Evolutionary conservation across 2,113 vertebrate species (phyloP).

Genomic region (Odontophorus gujanensis): DNA sequence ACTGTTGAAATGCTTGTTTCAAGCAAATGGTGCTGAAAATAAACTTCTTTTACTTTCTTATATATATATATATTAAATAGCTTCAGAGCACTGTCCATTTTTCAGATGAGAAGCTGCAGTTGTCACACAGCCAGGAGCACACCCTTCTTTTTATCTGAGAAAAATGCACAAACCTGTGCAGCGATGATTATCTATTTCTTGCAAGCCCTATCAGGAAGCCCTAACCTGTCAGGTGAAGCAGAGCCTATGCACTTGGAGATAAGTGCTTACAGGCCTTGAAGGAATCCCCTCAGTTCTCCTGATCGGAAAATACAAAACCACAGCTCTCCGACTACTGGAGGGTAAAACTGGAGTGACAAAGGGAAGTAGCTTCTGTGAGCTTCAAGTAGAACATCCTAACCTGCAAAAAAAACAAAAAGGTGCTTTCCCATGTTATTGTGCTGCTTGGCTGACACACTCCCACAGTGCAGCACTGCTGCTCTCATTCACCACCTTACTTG

Average conservation of each 20-base stretch:
- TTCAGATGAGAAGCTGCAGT: constrained; percentile 13
- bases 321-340: neutral
- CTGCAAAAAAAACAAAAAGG: neutral
- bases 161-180: neutral
- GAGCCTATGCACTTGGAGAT: neutral
- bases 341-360: neutral
- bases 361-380: neutral
- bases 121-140: neutral
- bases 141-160: neutral
- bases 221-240: neutral
- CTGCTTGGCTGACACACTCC: neutral
- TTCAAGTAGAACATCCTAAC: neutral
- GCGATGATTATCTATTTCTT: neutral
- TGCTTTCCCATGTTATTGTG: neutral
- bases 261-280: neutral
- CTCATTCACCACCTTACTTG: neutral
- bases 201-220: neutral
- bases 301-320: neutral
- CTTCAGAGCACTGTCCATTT: constrained; percentile 13
- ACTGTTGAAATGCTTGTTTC: neutral
- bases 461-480: neutral
- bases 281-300: neutral
- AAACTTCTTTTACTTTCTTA: constrained; percentile 23
- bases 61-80: constrained; percentile 2
- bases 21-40: neutral